Conservation (phyloP, 2,113 vertebrate species). For the Corythornis vintsioides region DNA sequence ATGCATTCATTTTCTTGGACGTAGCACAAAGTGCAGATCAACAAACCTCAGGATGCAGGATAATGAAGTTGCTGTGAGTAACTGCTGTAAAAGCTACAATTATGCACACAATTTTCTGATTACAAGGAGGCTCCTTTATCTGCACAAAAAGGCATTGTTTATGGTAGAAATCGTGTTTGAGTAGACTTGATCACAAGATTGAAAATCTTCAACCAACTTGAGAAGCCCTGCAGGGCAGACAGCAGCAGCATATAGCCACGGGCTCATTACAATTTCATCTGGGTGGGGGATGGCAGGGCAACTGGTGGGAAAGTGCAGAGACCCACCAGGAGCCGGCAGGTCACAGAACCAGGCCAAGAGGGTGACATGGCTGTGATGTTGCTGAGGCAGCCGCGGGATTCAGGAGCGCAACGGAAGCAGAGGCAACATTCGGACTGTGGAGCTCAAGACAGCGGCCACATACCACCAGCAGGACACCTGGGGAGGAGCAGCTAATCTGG, state of each 20-base stretch:
- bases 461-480: no score
- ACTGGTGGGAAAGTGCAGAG: no score
- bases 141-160: background rate
- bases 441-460: no score
- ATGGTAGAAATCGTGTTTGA: background rate
- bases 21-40: background rate
- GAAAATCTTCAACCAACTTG: background rate
- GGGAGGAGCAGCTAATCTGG: no score
- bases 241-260: background rate
- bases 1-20: background rate
- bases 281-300: no score
- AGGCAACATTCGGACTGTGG: no score
- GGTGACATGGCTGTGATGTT: no score
- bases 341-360: no score
- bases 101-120: background rate
- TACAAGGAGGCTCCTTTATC: background rate
- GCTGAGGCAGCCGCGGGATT: no score
- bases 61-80: background rate
- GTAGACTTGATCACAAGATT: background rate
- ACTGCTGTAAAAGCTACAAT: background rate
- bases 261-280: no score
- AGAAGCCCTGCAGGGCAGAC: background rate
- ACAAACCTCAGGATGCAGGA: rapidly evolving
- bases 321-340: no score
- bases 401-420: no score